Evolutionary conservation across 2,888 invertebrate genomes (phyloP), one percentile per base, ranked within the genome.

Genomic region (Drosophila greeni): DNA sequence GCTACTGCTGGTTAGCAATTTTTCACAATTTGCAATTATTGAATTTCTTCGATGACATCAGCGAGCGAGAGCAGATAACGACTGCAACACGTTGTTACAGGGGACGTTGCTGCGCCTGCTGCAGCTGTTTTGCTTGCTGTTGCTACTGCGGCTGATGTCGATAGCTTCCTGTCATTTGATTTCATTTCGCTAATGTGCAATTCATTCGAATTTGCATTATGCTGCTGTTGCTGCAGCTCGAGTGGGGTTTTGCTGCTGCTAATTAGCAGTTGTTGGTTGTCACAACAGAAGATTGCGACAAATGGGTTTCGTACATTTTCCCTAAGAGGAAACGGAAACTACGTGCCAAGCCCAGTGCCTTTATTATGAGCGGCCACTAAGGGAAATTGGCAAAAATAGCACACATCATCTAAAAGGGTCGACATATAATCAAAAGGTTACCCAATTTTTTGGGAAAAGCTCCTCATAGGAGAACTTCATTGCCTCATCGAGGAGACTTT

Each of bases 21-120:
- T 78, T 80, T 74, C 76, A 79, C 74, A 66, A 74, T 76, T 74
- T 76, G 74, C 70, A 80, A 80, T 72, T 73, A 82, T 82, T 78
- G 79, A 74, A 79, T 78, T 79, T 82, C 82, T 78, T 76, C 66
- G 70, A 78, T 76, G 72, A 74, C 80, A 82, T 78, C 80, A 76
- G 66, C 65, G 48, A 65, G 42, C 39, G 55, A 20, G 49, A 31
- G 36, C 24, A 47, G 60, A 60, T 56, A 56, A 55, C 56, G 42
- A 55, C 33, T 26, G 34, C 57, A 57, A 57, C 34, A 37, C 57
- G 57, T 23, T 64, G 52, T 40, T 24, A 29, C 33, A 36, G 16
- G 52, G 40, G 53, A 49, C 36, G 66, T 31, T 42, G 52, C 34
- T 60, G 48, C 29, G 11, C 18, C 16, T 40, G 20, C 18, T 29